Conservation (phyloP, 2,797 vertebrate genomes). For the Eutrigla gurnardus region DNA sequence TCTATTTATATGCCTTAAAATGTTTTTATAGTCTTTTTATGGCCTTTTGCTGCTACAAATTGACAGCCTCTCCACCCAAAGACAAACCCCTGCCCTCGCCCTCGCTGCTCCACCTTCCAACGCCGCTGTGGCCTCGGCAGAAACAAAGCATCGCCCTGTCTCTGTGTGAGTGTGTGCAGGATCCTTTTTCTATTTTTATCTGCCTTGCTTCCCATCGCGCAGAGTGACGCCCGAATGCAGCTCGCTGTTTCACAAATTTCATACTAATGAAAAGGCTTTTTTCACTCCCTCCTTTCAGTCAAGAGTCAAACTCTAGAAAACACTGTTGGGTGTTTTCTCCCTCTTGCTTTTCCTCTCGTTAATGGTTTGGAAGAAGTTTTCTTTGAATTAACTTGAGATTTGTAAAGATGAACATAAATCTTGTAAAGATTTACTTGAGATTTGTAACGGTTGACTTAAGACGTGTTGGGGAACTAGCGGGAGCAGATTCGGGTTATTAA, state of each 20-base stretch:
- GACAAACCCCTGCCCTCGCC: conserved; percentile 10
- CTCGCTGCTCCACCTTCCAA: conserved; percentile 19
- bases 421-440: no score
- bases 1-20: conserved; percentile 55
- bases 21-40: conserved; percentile 55
- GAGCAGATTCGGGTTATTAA: no score
- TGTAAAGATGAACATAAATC: no score
- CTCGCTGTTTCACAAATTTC: conserved; percentile 35
- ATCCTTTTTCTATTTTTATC: conserved; percentile 66
- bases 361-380: not conserved
- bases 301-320: conserved; percentile 1
- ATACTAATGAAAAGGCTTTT: conserved; percentile 7
- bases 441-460: no score
- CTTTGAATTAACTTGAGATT: not conserved
- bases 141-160: conserved; percentile 45
- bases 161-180: not conserved
- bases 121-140: conserved; percentile 31
- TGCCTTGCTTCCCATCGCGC: conserved; percentile 32
- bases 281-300: not conserved
- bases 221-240: conserved; percentile 34
- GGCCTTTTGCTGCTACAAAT: conserved; percentile 53
- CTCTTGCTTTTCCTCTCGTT: not conserved
- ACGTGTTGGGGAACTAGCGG: no score
- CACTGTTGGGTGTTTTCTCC: not conserved
- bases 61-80: conserved; percentile 49